These are phyloP conservation scores for Nestor notabilis DNA, from an alignment of 2,113 vertebrate genomes.

Conservation along the genomic window DNA sequence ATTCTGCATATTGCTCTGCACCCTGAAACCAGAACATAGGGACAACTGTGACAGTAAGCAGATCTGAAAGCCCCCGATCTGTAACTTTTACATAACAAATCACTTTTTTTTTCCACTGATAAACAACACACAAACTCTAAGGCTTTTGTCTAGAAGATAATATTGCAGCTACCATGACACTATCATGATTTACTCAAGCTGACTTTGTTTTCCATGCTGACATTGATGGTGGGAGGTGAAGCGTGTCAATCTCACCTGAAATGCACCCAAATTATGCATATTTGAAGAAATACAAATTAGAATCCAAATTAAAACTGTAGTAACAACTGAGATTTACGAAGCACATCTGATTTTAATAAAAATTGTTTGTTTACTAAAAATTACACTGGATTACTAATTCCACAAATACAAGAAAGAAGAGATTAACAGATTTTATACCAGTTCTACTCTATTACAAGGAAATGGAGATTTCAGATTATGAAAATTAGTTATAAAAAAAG, in stretches of 20 bases:
- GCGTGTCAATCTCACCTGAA: background rate
- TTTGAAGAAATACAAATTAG: background rate
- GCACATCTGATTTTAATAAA: background rate
- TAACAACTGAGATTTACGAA: background rate
- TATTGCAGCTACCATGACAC: background rate
- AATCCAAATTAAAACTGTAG: background rate
- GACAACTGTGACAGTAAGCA: background rate
- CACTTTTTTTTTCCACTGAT: background rate
- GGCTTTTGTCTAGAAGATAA: background rate
- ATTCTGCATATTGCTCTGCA: background rate
- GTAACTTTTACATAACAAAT: background rate
- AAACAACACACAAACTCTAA: background rate
- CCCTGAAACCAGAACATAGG: background rate
- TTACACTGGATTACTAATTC: background rate
- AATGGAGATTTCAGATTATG: background rate
- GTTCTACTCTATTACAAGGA: background rate
- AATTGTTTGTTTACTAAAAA: background rate
- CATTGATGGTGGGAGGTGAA: background rate
- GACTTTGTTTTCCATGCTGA: background rate
- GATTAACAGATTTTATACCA: background rate
- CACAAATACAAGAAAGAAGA: background rate
- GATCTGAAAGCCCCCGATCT: rapidly evolving
- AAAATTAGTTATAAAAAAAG: background rate
- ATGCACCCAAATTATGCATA: background rate
- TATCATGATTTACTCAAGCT: background rate